Evolutionary conservation across 2,113 vertebrate species (phyloP).

Genomic region (Megaceryle maxima): DNA sequence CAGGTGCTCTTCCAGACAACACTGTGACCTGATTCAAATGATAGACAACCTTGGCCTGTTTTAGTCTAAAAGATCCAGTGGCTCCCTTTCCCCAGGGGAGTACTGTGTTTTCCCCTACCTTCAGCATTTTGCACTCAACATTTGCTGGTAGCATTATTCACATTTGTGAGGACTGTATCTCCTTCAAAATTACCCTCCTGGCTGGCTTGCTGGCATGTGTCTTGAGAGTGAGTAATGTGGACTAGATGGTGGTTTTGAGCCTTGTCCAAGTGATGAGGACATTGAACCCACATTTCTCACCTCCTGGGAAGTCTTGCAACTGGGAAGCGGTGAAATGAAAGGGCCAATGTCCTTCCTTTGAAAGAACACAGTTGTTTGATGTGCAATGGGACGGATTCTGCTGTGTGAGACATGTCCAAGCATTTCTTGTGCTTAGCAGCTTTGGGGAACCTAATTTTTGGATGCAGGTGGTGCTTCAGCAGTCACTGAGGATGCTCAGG

Average conservation of each 20-base stretch:
- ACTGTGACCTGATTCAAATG: background rate
- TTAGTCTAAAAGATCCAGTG: background rate
- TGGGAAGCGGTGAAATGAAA: background rate
- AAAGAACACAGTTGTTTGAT: background rate
- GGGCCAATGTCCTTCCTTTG: background rate
- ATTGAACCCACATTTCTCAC: background rate
- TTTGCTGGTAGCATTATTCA: background rate
- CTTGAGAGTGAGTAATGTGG: background rate
- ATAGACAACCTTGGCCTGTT: background rate
- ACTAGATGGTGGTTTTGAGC: background rate
- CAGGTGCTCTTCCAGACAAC: rapidly evolving
- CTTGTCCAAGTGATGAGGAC: background rate
- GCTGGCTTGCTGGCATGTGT: background rate
- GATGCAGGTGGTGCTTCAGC: background rate
- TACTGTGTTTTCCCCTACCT: background rate
- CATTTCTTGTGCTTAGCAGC: background rate
- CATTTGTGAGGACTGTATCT: background rate
- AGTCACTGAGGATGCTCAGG: rapidly evolving
- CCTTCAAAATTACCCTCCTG: background rate
- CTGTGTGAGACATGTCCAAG: background rate
- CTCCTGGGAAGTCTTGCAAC: background rate
- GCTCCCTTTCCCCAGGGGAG: background rate
- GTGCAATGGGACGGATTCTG: background rate
- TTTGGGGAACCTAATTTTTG: background rate
- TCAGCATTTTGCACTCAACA: background rate